These are phyloP conservation scores for Apodemia hepburni DNA, from an alignment of 2,888 invertebrate genomes.

Conservation along the genomic window DNA sequence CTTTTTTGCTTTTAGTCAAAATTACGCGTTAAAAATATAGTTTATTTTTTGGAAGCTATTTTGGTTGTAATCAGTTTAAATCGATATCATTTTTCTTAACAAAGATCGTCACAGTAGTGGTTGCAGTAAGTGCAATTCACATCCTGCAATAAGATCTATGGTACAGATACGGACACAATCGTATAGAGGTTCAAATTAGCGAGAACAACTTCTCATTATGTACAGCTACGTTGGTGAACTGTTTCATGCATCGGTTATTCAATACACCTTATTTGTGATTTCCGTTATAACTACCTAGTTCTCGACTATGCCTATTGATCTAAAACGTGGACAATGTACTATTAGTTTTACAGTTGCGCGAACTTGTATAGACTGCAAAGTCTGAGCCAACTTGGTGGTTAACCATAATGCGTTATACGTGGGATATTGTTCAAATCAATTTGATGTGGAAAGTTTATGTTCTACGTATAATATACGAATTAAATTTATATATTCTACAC, in stretches of 20 bases:
- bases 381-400: conserved; percentile 41
- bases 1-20: too few relatives aligned
- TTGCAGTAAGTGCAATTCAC: background rate
- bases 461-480: too few relatives aligned
- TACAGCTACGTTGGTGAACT: conserved; percentile 29
- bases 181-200: conserved; percentile 22
- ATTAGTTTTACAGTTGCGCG: conserved; percentile 71
- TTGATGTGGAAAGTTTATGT: too few relatives aligned
- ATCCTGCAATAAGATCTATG: conserved; percentile 5
- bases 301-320: conserved; percentile 53
- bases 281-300: conserved; percentile 40
- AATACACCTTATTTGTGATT: conserved; percentile 36
- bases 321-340: conserved; percentile 70
- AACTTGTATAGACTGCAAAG: conserved; percentile 39
- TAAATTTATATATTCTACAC: too few relatives aligned
- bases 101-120: background rate
- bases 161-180: conserved; percentile 4
- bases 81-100: background rate
- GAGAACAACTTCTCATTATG: conserved; percentile 27
- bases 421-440: background rate
- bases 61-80: too few relatives aligned
- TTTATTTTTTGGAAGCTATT: too few relatives aligned
- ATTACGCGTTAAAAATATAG: too few relatives aligned
- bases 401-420: background rate
- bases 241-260: conserved; percentile 32